phyloP scores from a whole-genome alignment of 2,888 invertebrate genomes.

The Nephrotoma guestfalica region DNA sequence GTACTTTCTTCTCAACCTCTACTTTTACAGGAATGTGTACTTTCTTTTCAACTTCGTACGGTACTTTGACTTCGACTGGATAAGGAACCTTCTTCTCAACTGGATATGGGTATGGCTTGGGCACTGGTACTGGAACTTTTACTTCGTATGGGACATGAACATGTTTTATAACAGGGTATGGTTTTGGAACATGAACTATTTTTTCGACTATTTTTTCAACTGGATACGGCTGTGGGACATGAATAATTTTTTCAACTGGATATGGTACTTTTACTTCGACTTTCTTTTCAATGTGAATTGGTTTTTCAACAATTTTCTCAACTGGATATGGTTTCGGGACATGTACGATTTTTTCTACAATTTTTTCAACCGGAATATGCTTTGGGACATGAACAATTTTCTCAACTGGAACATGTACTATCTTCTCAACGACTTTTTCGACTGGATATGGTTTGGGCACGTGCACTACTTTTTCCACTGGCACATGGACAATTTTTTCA shows the following conservation, averaged over 20 bases:
- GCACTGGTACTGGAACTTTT: constrained; percentile 29
- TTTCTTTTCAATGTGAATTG: constrained; percentile 33
- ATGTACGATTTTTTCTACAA: constrained; percentile 24
- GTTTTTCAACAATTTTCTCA: constrained; percentile 26
- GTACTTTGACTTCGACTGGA: constrained; percentile 27
- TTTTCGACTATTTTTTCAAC: constrained; percentile 22
- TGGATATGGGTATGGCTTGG: constrained; percentile 28
- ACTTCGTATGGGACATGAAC: constrained; percentile 24
- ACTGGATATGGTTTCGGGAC: constrained; percentile 23
- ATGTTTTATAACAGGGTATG: constrained; percentile 18
- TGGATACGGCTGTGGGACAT: constrained; percentile 29
- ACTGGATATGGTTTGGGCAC: constrained; percentile 40
- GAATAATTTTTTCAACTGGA: constrained; percentile 32
- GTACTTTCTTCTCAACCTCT: constrained; percentile 34
- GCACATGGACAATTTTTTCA: constrained; percentile 31
- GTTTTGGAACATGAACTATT: constrained; percentile 35
- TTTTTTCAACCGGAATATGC: constrained; percentile 28
- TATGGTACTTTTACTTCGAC: constrained; percentile 33
- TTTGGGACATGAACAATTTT: constrained; percentile 31
- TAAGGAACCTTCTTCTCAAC: constrained; percentile 26
- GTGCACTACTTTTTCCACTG: constrained; percentile 39
- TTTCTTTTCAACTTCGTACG: constrained; percentile 21
- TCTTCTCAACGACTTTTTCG: constrained; percentile 29
- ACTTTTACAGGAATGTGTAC: constrained; percentile 17
- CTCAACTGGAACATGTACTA: constrained; percentile 26